Conservation (phyloP, 2,797 vertebrate species). For the Schizopygopsis pylzovi region DNA sequence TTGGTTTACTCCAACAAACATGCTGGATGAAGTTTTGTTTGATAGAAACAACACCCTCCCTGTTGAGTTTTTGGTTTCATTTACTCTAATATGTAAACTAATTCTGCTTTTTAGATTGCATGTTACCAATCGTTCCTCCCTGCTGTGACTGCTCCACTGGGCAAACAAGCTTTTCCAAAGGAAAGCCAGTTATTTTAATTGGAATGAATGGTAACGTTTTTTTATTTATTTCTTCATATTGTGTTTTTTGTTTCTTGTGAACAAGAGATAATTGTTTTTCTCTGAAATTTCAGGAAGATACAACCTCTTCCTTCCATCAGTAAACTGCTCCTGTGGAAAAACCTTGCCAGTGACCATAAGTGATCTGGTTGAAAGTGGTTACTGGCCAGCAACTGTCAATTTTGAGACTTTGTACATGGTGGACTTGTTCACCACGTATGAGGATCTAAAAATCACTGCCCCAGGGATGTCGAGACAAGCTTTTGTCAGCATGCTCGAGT, state of each 20-base stretch:
- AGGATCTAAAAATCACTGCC: too few species aligned
- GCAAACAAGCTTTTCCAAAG: slow-evolving; percentile 6
- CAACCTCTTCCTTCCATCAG: slow-evolving; percentile 15
- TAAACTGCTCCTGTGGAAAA: slow-evolving; percentile 26
- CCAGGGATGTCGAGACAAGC: too few species aligned
- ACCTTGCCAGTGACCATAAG: background rate
- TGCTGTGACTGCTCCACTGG: slow-evolving; percentile 15
- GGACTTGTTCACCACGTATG: too few species aligned
- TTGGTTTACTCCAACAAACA: too few species aligned
- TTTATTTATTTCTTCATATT: background rate
- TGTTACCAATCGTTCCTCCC: slow-evolving; percentile 17
- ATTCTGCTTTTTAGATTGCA: slow-evolving; percentile 22
- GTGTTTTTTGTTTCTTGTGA: slow-evolving; percentile 10
- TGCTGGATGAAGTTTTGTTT: too few species aligned
- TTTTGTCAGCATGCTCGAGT: too few species aligned
- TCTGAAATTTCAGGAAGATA: slow-evolving; percentile 14
- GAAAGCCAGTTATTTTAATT: slow-evolving; percentile 12
- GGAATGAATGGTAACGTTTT: background rate
- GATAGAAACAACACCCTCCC: too few species aligned
- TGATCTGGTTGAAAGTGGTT: too few species aligned
- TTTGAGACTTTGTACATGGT: too few species aligned
- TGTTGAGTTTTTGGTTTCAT: background rate
- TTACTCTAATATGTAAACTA: slow-evolving; percentile 11
- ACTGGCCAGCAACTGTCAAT: too few species aligned
- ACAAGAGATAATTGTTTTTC: background rate